Base-by-base conservation (phyloP, 2,113 vertebrate species). In the Genyomyrus donnyi region DNA sequence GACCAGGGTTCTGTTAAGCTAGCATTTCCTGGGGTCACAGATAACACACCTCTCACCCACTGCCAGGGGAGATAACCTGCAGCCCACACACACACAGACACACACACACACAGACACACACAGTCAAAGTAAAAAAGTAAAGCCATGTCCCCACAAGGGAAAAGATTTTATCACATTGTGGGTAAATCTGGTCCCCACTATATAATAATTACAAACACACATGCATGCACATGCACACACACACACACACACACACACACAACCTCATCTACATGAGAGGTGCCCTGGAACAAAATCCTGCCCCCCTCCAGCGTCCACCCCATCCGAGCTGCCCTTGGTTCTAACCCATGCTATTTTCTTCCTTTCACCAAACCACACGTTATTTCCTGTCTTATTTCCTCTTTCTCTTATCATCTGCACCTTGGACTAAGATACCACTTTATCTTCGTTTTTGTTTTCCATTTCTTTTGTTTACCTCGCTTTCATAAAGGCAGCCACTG, bases 321-420 rank as follows among this genome's bases (percentile, higher is more conserved):
- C 50, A 0, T 8, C 49, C 1, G 15, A 53, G 85, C 50, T 19
- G 11, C 5, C 49, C 49, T 87, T 53, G 48, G 15, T 52, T 50
- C 24, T n/a, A 86, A 49, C 10, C 48, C 48, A 50, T 15, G 11
- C 49, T 35, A 8, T 48, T 53, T 52, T 35, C 49, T 1, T 77
- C 2, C 35, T 17, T 39, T 77, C 70, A 39, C n/a, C 27, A 56
- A 39, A 87, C 85, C 48, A 52, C 13, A 19, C 49, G 1, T 87
- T 35, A 87, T 53, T 87, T 87, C 85, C 85, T 87, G 85, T 52
- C 85, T 52, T 87, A 87, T 35, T 87, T 87, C 48, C 85, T 52
- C 50, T 87, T 31, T 52, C 48, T 35, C 48, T 87, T 87, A 53
- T 87, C 85, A 11, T 52, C 46, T 11, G n/a, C 52, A 87, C 85